Evolutionary conservation across 2,797 vertebrate species (phyloP), one percentile per base, ranked within the genome.

Genomic region (Denticeps clupeoides): DNA sequence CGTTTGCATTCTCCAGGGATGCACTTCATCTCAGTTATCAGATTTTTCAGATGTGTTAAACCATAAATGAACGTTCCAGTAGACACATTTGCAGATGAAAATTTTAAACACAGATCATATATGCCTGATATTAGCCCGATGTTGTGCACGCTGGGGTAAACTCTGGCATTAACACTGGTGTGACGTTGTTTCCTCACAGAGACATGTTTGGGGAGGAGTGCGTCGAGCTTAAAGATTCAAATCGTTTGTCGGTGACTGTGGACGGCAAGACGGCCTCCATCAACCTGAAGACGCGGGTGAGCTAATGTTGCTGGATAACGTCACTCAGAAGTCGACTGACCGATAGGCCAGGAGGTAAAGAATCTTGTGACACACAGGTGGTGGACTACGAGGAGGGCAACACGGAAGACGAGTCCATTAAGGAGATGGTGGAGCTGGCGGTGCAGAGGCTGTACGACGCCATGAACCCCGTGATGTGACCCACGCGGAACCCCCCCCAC

Each of bases 131-230:
- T 4, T 23, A 16, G 15, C 16, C 6, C 7, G 8, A 35, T 16
- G 7, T 9, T 3, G 35, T n/a, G n/a, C n/a, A n/a, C n/a, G n/a
- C n/a, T n/a, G n/a, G n/a, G n/a, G n/a, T n/a, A n/a, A n/a, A n/a
- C n/a, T n/a, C n/a, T n/a, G n/a, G n/a, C n/a, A n/a, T n/a, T n/a
- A n/a, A n/a, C n/a, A n/a, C n/a, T 9, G 7, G 35, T 16, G 2
- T 13, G 9, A 18, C 56, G 9, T 59, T 21, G 48, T 47, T 61
- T 1, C 3, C 7, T 19, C 5, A 32, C 66, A 88, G 94, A 53
- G 93, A 97, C 70, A 94, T 95, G 85, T 97, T 97, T 58, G 93
- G 93, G 45, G 89, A 90, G 28, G 88, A 91, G 26, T 92, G 82
- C 43, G 86, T 97, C 9, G 84, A 77, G 40, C 75, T 81, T 13